Percentiles rank a stretch among this genome's conserved stretches.
Evolutionary conservation across 2,888 invertebrate genomes (phyloP).

Genomic region (Rhagonycha lutea): DNA sequence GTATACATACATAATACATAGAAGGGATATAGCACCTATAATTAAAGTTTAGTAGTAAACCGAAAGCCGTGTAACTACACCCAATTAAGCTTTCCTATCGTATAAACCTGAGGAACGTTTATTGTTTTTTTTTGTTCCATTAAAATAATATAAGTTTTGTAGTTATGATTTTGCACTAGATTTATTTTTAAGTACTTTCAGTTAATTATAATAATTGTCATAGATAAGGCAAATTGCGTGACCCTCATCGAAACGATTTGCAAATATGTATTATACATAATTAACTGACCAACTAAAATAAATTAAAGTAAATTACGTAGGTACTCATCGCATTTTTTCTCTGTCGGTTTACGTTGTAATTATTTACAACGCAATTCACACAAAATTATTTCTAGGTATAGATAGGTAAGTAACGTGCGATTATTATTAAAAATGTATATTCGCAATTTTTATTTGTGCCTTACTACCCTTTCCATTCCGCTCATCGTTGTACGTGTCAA

Average conservation of each 20-base stretch:
- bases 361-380: background rate
- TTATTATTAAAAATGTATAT: background rate
- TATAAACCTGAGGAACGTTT: background rate
- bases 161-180: background rate
- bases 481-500: background rate
- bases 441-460: background rate
- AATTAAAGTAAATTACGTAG: background rate
- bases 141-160: background rate
- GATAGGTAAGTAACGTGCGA: no score
- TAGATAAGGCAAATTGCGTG: background rate
- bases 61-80: background rate
- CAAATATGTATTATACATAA: background rate
- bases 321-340: background rate
- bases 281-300: background rate
- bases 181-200: background rate
- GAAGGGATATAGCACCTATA: background rate
- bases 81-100: background rate
- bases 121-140: background rate
- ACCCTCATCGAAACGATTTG: background rate
- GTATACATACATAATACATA: no score
- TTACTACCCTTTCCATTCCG: background rate
- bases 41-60: background rate
- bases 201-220: background rate
- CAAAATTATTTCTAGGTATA: background rate
- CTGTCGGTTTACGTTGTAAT: background rate